Conservation (phyloP, 2,888 invertebrate genomes). For the Drepanosiphum platanoidis region DNA sequence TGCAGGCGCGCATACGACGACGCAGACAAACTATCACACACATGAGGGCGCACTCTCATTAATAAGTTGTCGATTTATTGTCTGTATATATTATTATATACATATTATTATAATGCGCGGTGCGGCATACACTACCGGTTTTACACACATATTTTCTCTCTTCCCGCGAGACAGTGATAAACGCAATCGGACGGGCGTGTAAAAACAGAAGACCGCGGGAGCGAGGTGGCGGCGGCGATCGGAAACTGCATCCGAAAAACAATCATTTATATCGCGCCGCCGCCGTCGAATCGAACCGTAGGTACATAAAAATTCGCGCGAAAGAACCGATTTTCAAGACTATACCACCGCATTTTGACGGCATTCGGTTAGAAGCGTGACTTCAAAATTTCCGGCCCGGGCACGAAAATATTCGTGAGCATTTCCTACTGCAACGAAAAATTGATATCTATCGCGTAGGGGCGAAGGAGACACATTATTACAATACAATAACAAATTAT, state of each 20-base stretch:
- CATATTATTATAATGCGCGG: background rate
- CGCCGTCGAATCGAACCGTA: background rate
- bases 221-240: background rate
- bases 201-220: background rate
- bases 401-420: no score
- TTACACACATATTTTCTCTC: conserved; percentile 29
- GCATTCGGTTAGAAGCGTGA: background rate
- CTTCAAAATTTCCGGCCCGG: no score
- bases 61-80: conserved; percentile 59
- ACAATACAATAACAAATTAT: no score
- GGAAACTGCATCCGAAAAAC: conserved; percentile 27
- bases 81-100: background rate
- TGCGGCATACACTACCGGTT: conserved; percentile 40
- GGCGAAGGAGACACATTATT: no score
- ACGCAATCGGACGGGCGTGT: conserved; percentile 27
- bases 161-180: background rate
- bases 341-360: no score
- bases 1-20: conserved; percentile 29
- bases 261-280: conserved; percentile 13
- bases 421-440: no score
- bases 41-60: conserved; percentile 49
- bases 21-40: conserved; percentile 48
- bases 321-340: no score
- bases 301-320: background rate
- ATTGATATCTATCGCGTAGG: no score